These are phyloP conservation scores for Anguilla japonica DNA, from an alignment of 2,113 vertebrate species.

Conservation along the genomic window DNA sequence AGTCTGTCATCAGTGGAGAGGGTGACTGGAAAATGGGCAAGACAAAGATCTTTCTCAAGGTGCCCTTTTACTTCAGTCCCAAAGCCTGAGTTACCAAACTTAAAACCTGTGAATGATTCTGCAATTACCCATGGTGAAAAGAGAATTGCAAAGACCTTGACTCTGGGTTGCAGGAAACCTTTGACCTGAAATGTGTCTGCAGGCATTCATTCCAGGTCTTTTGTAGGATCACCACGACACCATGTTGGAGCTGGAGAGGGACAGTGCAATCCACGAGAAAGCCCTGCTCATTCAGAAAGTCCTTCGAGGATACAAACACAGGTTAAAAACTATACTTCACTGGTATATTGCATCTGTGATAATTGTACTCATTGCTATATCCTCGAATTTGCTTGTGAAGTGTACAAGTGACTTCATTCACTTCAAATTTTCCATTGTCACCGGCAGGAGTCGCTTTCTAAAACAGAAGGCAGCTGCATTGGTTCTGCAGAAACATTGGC, in stretches of 20 bases:
- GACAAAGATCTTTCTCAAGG: conserved; percentile 92
- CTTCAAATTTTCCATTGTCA: background rate
- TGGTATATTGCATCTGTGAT: background rate
- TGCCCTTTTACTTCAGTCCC: conserved; percentile 45
- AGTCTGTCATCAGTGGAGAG: conserved; percentile 64
- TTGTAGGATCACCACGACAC: conserved; percentile 82
- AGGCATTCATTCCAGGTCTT: background rate
- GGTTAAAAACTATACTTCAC: conserved; percentile 59
- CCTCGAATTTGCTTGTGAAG: background rate
- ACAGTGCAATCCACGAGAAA: conserved; percentile 68
- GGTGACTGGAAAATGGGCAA: conserved; percentile 85
- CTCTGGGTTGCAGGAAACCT: background rate
- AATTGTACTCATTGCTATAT: background rate
- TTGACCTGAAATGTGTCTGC: background rate
- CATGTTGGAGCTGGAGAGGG: conserved; percentile 74
- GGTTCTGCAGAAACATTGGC: conserved; percentile 84
- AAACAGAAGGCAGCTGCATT: conserved; percentile 75
- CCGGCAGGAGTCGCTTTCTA: conserved; percentile 80
- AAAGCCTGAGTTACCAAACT: background rate
- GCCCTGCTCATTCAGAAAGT: conserved; percentile 83
- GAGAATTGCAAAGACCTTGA: background rate
- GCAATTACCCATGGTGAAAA: background rate
- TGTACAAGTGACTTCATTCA: background rate
- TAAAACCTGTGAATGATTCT: background rate
- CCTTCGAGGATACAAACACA: conserved; percentile 80